Conservation (phyloP, 2,888 invertebrate genomes). For the Apotomis capreana region DNA sequence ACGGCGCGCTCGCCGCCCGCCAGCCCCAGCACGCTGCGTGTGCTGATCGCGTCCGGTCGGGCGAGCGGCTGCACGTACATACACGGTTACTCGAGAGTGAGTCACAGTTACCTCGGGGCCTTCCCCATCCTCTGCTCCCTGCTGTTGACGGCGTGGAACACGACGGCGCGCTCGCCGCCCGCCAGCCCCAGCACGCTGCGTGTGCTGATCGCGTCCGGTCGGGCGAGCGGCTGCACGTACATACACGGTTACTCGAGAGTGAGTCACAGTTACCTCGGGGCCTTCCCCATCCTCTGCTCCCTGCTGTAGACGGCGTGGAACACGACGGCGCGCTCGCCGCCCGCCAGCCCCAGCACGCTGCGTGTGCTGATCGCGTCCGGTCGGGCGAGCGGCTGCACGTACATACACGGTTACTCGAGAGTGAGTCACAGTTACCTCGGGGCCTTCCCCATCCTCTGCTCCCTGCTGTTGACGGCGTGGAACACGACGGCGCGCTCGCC, state of each 20-base stretch:
- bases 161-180: slow-evolving; percentile 59
- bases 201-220: slow-evolving; percentile 56
- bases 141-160: slow-evolving; percentile 69
- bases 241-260: neutral
- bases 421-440: neutral
- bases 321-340: slow-evolving; percentile 59
- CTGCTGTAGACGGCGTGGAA: slow-evolving; percentile 68
- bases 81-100: neutral
- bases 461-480: slow-evolving; percentile 66
- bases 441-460: slow-evolving; percentile 50
- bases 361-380: slow-evolving; percentile 56
- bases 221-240: slow-evolving; percentile 52
- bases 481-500: slow-evolving; percentile 63
- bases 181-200: slow-evolving; percentile 54
- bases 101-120: neutral
- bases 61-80: slow-evolving; percentile 52
- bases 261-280: slow-evolving; percentile 62
- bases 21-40: slow-evolving; percentile 54
- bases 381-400: slow-evolving; percentile 53
- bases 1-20: slow-evolving; percentile 58
- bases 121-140: slow-evolving; percentile 54
- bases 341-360: slow-evolving; percentile 55
- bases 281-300: slow-evolving; percentile 66
- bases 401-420: neutral
- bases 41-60: slow-evolving; percentile 55